Evolutionary conservation across 2,113 vertebrate species (phyloP).

Genomic region (Camarhynchus parvulus): DNA sequence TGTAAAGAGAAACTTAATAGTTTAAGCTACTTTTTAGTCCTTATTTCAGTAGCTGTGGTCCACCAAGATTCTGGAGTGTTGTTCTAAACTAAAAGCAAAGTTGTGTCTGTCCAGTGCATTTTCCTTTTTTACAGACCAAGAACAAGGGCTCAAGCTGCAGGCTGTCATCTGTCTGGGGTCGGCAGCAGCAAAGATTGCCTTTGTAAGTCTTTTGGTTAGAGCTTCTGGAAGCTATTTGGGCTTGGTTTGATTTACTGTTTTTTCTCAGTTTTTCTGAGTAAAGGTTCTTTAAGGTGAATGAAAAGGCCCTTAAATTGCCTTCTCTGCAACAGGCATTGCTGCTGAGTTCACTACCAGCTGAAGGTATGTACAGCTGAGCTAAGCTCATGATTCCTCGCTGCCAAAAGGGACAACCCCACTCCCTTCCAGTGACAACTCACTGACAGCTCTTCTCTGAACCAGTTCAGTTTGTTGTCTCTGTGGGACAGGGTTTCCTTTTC

Average conservation of each 20-base stretch:
- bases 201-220: neutral
- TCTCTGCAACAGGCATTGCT: neutral
- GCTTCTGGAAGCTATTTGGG: neutral
- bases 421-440: neutral
- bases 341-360: neutral
- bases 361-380: neutral
- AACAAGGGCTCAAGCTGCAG: neutral
- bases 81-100: neutral
- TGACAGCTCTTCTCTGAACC: neutral
- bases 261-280: neutral
- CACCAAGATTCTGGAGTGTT: neutral
- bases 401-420: neutral
- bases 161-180: neutral
- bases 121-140: neutral
- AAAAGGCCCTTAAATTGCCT: neutral
- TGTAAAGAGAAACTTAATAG: neutral
- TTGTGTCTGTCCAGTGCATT: neutral
- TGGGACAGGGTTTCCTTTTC: neutral
- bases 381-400: neutral
- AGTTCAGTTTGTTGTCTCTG: neutral
- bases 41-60: neutral
- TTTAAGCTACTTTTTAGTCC: neutral
- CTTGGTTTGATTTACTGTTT: neutral
- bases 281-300: neutral
- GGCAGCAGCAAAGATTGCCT: neutral